Evolutionary conservation across 2,888 invertebrate genomes (phyloP).

Genomic region (Lasioglossum leucozonium): DNA sequence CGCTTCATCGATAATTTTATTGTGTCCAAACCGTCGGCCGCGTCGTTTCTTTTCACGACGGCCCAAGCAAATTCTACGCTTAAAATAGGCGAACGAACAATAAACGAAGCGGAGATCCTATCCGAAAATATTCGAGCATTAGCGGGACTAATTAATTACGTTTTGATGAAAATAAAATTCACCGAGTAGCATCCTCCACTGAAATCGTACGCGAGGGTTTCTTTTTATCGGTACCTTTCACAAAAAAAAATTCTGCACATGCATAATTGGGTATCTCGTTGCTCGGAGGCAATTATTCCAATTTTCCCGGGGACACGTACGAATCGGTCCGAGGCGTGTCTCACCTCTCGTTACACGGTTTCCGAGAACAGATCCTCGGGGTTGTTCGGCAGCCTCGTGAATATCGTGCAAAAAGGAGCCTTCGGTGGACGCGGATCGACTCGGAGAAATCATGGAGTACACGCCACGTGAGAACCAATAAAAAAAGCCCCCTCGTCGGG

Average conservation of each 20-base stretch:
- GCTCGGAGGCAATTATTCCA: constrained; percentile 33
- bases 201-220: too few species aligned
- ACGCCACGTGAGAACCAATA: constrained; percentile 33
- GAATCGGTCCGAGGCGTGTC: constrained; percentile 14
- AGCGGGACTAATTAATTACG: too few species aligned
- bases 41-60: not conserved
- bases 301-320: constrained; percentile 14
- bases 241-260: too few species aligned
- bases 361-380: constrained; percentile 29
- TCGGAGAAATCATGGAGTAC: constrained; percentile 41
- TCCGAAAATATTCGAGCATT: not conserved
- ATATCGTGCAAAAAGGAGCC: constrained; percentile 31
- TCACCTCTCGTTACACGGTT: constrained; percentile 14
- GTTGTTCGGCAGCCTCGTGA: constrained; percentile 20
- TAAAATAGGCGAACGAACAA: not conserved
- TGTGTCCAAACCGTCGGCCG: constrained; percentile 11
- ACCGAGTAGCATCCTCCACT: too few species aligned
- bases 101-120: not conserved
- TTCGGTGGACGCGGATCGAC: constrained; percentile 16
- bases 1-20: constrained; percentile 16
- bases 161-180: too few species aligned
- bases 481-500: constrained; percentile 19
- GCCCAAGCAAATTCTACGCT: not conserved
- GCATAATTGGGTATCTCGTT: too few species aligned
- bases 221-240: too few species aligned